Conservation (phyloP, 2,888 invertebrate species). For the Drosophila conformis region DNA sequence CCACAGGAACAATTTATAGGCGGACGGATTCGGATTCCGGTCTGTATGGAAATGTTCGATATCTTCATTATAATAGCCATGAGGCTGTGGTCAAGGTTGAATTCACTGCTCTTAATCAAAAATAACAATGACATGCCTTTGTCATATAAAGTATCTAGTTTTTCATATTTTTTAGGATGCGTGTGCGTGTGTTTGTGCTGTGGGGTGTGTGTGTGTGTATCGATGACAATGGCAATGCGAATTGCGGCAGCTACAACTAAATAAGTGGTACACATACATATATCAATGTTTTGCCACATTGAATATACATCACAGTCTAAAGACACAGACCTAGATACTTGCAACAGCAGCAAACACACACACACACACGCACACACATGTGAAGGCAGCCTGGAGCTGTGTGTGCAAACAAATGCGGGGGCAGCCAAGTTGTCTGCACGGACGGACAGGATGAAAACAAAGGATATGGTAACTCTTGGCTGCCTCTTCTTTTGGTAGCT, state of each 20-base stretch:
- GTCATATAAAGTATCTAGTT: neutral
- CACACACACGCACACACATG: neutral
- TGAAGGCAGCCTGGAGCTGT: constrained; percentile 55
- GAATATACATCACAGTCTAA: constrained; percentile 27
- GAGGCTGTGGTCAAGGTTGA: neutral
- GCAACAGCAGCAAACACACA: constrained; percentile 10
- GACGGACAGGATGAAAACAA: constrained; percentile 47
- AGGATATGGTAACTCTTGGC: constrained; percentile 26
- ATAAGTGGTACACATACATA: constrained; percentile 28
- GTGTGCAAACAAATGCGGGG: constrained; percentile 64
- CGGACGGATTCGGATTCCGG: neutral
- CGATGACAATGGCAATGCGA: constrained; percentile 40
- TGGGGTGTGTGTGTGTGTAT: constrained; percentile 6
- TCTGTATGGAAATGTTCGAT: neutral
- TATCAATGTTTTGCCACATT: constrained; percentile 50
- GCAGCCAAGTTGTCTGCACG: constrained; percentile 43
- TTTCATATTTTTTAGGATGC: constrained; percentile 6
- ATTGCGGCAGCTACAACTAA: constrained; percentile 31
- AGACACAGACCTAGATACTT: constrained; percentile 3
- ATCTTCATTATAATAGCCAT: neutral
- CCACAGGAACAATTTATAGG: neutral
- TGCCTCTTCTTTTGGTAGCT: constrained; percentile 13
- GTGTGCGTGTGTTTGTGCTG: neutral
- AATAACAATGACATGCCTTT: neutral
- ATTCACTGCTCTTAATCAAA: neutral